Percentiles rank a stretch among this genome's conserved stretches.
Evolutionary conservation across 2,888 invertebrate genomes (phyloP).

Genomic region (Andrena praecox): DNA sequence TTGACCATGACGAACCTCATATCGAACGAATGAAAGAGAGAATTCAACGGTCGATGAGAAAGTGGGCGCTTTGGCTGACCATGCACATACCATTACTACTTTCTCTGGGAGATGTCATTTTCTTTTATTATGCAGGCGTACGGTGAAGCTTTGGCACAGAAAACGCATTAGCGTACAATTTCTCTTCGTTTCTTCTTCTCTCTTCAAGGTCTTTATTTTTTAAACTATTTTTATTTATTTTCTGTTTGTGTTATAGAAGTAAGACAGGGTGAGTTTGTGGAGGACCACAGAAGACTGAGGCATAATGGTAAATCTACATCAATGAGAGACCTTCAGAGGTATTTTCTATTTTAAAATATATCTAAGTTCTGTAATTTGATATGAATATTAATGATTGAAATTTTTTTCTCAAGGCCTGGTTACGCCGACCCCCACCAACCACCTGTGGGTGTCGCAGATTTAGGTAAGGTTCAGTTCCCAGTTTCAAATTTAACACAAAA

Average conservation of each 20-base stretch:
- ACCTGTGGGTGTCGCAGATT: conserved; percentile 19
- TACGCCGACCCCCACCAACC: conserved; percentile 18
- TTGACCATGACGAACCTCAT: no score
- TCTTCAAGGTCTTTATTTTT: neutral
- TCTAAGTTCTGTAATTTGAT: neutral
- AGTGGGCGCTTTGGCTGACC: conserved; percentile 6
- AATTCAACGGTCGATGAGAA: neutral
- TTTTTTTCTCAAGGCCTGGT: conserved; percentile 18
- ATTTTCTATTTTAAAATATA: neutral
- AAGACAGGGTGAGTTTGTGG: conserved; percentile 40
- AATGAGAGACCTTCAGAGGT: conserved; percentile 39
- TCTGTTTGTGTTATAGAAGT: conserved; percentile 25
- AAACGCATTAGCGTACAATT: neutral
- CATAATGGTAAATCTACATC: conserved; percentile 35
- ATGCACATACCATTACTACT: conserved; percentile 14
- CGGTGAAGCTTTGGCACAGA: neutral
- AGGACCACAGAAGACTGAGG: conserved; percentile 40
- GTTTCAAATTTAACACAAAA: neutral
- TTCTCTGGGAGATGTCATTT: conserved; percentile 1
- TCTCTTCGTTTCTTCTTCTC: neutral
- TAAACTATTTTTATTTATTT: neutral
- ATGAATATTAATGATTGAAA: neutral
- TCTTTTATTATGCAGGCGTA: neutral
- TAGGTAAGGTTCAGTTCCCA: conserved; percentile 19
- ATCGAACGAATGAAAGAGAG: neutral